Base-by-base conservation (phyloP, 2,888 invertebrate genomes). In the Troilus luridus region DNA sequence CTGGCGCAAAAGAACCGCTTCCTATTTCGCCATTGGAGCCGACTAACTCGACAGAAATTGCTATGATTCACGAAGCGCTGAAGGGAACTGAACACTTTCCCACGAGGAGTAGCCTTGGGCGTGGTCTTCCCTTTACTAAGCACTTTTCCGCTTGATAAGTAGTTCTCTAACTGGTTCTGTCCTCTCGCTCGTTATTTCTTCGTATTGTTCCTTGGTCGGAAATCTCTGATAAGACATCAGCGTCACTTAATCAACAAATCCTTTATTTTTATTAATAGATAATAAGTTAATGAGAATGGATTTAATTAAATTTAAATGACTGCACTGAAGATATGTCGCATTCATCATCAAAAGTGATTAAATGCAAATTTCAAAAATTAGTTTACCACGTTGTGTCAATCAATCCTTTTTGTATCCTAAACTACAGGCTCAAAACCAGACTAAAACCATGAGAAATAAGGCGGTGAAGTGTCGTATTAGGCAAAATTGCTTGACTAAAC, bases 81-180 rank as follows among this genome's bases (percentile, higher is more conserved):
- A 41, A 41, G 41, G 72, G 1, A 77, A 41, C 72, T 27, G 17
- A 41, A 17, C 8, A 77, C 72, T 77, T 77, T 77, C 72, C 72
- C 72, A 77, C 72, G 72, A 77, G 56, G 6, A 1, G 81, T 56
- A 85, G 56, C 85, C 85, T 85, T 85, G 85, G 85, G 85, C 56
- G 85, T 56, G 85, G 85, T 77, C 72, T 77, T 77, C 72, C 72
- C 41, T 77, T 77, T 77, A 77, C 72, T 77, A 77, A 17, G 41
- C 72, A 77, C 72, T 27, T n/a, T n/a, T 41, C 19, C 27, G 19
- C 27, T 27, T 41, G 72, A 17, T 77, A 77, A 77, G 41, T 77
- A 77, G 41, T 17, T 41, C 27, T 77, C 27, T 77, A 77, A 41
- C 27, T 41, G 41, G 72, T 27, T 77, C 72, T 41, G 67, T 27